These are phyloP conservation scores for Blastobasis adustella DNA, from an alignment of 2,888 invertebrate species.

Conservation along the genomic window DNA sequence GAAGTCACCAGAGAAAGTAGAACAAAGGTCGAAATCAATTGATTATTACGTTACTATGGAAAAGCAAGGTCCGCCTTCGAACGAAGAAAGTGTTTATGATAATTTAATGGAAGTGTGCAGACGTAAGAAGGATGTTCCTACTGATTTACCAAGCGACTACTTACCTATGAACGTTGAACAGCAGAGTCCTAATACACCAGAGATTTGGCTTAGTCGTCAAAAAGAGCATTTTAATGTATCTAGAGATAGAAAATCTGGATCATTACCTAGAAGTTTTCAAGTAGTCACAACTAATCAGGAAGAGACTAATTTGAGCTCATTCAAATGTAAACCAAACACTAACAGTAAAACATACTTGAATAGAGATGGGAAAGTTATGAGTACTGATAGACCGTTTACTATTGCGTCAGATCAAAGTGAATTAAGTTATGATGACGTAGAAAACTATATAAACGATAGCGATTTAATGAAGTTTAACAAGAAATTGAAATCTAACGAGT, in stretches of 20 bases:
- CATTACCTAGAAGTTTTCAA: conserved; percentile 86
- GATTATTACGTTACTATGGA: conserved; percentile 60
- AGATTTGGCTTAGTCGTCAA: conserved; percentile 82
- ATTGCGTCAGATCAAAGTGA: conserved; percentile 83
- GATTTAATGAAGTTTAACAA: conserved; percentile 62
- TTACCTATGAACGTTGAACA: conserved; percentile 61
- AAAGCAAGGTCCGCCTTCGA: conserved; percentile 30
- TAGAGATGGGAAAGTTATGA: conserved; percentile 76
- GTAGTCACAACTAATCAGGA: conserved; percentile 73
- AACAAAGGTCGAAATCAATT: conserved; percentile 17
- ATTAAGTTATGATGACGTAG: conserved; percentile 79
- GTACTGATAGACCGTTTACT: conserved; percentile 79
- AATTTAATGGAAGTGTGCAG: conserved; percentile 56
- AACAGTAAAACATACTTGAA: conserved; percentile 72
- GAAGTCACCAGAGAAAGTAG: conserved; percentile 50
- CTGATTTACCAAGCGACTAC: conserved; percentile 43
- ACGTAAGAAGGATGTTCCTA: conserved; percentile 47
- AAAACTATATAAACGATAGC: conserved; percentile 69
- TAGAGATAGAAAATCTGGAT: conserved; percentile 82
- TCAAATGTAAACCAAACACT: conserved; percentile 60
- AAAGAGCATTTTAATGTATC: conserved; percentile 80
- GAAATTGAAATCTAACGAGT: conserved; percentile 40
- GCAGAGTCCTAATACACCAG: conserved; percentile 77
- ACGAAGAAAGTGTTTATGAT: conserved; percentile 55
- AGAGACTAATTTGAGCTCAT: conserved; percentile 49